Evolutionary conservation across 2,113 vertebrate species (phyloP).

Genomic region (Coryphaenoides rupestris): DNA sequence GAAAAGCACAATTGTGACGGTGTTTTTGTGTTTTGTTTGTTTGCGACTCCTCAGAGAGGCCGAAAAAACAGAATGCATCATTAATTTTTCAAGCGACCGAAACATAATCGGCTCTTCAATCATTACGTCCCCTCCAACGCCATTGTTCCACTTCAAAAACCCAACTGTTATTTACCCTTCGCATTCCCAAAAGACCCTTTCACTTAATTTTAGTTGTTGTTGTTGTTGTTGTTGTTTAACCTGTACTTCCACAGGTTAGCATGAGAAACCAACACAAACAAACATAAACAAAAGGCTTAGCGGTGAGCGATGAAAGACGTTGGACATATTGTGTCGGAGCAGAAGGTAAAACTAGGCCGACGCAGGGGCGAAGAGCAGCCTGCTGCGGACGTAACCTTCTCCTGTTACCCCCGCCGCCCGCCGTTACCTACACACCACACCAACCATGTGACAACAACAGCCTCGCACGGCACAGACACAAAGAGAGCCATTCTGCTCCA

Average conservation of each 20-base stretch:
- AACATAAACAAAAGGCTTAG: not conserved
- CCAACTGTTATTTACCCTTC: not conserved
- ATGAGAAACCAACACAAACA: not conserved
- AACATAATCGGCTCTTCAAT: slow-evolving; percentile 12
- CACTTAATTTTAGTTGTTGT: not conserved
- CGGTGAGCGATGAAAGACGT: not conserved
- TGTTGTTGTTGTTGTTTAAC: not conserved
- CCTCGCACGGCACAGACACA: slow-evolving; percentile 8
- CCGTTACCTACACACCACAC: slow-evolving; percentile 13
- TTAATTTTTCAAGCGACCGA: slow-evolving; percentile 17
- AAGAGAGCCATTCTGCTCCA: not conserved
- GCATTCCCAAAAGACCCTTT: not conserved
- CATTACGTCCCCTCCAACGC: not conserved
- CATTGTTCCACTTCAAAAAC: not conserved
- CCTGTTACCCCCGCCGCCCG: not conserved
- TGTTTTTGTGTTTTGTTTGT: slow-evolving; percentile 4
- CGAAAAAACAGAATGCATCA: slow-evolving; percentile 6
- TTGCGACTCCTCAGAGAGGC: slow-evolving; percentile 10
- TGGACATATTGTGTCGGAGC: not conserved
- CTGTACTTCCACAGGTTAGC: not conserved
- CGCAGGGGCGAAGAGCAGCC: not conserved
- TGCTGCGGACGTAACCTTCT: slow-evolving; percentile 4
- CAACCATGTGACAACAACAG: slow-evolving; percentile 25
- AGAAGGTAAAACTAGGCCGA: not conserved
- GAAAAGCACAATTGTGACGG: too few species aligned